Evolutionary conservation across 2,113 vertebrate genomes (phyloP), one percentile per base, ranked within the genome.

Genomic region (Phrynosoma blainvillii): DNA sequence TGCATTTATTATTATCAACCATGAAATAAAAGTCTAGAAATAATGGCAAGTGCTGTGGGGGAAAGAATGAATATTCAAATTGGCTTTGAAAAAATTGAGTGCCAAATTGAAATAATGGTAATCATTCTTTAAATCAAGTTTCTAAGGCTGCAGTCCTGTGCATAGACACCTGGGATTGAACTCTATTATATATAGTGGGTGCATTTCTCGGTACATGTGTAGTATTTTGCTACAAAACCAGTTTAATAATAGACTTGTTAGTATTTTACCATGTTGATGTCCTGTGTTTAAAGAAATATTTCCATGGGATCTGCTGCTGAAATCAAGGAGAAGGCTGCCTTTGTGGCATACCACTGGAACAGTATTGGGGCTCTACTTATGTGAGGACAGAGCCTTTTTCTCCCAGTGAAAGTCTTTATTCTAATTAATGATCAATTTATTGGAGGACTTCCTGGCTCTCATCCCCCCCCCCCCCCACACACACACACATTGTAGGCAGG

Each of bases 191-290:
- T 65, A 65, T 3, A 66, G 27, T 42, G 18, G 56, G 6, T 2
- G 36, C 42, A 47, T 82, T 62, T 82, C 36, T 81, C 11, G 62
- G 10, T 74, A 47, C 10, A 52, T 52, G 42, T 21, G 3, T 76
- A 36, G 12, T 11, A 7, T 73, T 36, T 32, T n/a, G 23, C 3
- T 80, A 23, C n/a, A 56, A 81, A 91, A 86, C 70, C 0, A 0
- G 9, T 3, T 11, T 79, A 66, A 75, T 83, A 84, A 12, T 0
- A 14, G 4, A 86, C 47, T 6, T 14, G 87, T 77, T 65, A 84
- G 54, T 30, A n/a, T 68, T 4, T 23, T 79, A 32, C 87, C 59
- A 66, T 32, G 1, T 0, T 0, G 21, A 5, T 79, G 75, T 0
- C 36, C 1, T 6, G 71, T 12, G 25, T 87, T 87, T 85, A 12